These are phyloP conservation scores for Meda fulgida DNA, from an alignment of 2,797 vertebrate species.

Conservation along the genomic window DNA sequence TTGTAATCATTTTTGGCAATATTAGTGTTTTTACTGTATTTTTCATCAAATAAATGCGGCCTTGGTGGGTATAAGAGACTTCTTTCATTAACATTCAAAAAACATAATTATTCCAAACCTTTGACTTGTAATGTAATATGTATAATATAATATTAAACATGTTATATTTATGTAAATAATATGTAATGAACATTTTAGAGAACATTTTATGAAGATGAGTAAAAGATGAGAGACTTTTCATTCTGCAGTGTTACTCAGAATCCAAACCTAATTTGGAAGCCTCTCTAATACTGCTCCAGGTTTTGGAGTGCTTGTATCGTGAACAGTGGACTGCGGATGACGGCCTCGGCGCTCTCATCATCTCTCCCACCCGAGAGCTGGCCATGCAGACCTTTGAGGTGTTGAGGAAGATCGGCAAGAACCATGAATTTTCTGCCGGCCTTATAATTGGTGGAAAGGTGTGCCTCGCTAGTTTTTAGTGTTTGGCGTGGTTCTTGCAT, in stretches of 20 bases:
- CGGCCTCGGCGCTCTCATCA: conserved; percentile 91
- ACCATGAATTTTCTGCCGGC: conserved; percentile 96
- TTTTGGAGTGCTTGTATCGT: conserved; percentile 89
- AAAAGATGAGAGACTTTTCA: neutral
- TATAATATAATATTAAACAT: no score
- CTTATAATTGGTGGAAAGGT: conserved; percentile 97
- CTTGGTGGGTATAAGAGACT: neutral
- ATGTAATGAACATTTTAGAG: neutral
- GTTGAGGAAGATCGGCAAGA: conserved; percentile 91
- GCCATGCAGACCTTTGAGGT: conserved; percentile 97
- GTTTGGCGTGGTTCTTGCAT: neutral
- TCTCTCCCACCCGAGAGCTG: conserved; percentile 94
- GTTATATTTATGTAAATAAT: neutral
- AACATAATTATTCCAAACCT: neutral
- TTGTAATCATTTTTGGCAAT: neutral
- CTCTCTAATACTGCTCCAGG: conserved; percentile 65
- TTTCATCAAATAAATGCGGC: neutral
- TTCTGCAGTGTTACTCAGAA: neutral
- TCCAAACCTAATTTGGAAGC: neutral
- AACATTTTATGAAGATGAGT: neutral
- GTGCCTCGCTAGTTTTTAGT: conserved; percentile 18
- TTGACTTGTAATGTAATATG: no score
- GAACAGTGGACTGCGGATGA: conserved; percentile 92
- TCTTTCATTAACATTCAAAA: neutral
- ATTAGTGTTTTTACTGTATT: neutral